Base-by-base conservation (phyloP, 2,888 invertebrate genomes). In the Ormyrus nitidulus region DNA sequence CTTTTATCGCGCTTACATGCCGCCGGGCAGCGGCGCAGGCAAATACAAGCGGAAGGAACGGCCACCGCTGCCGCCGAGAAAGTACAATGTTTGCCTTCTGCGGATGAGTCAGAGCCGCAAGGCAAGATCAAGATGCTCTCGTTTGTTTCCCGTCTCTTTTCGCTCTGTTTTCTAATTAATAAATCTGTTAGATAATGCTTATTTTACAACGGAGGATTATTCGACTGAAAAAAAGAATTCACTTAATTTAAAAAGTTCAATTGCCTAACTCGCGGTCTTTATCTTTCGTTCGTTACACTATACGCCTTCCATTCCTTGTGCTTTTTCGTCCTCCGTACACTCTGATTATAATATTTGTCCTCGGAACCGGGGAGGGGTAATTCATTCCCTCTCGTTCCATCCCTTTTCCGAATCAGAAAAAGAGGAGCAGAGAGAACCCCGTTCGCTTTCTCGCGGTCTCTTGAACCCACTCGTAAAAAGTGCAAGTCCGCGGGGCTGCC, bases 1-100 rank as follows among this genome's bases (percentile, higher is more conserved):
- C 65, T 73, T 73, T 62, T 79, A 73, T 79, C 79, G 62, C 64
- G 54, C 66, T 65, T 34, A 4, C 34, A 34, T 34, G 34, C 34
- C 54, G 34, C 34, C 69, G 54, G 65, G 59, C 51, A 34, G 34
- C 34, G 34, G 34, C 4, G 34, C 34, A 34, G 3, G 75, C 66
- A 61, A 54, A 73, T 64, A 65, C 65, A 65, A n/a, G 46, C 61
- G 48, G 62, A 69, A 51, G 49, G 6, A 66, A 75, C 9, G 66
- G 59, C 44, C 68, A 19, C 68, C 19, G 48, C 76, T 4, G 46
- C 75, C 13, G 68, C 54, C 71, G 44, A 53, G 73, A 64, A 65
- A 64, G 73, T 48, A 56, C 19, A 19, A 19, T 65, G 64, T 65
- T 56, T 74, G 56, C 54, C 54, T 3, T 56, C 13, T 58, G n/a